These are phyloP conservation scores for Bujurquina vittata DNA, from an alignment of 2,113 vertebrate genomes.

Conservation along the genomic window DNA sequence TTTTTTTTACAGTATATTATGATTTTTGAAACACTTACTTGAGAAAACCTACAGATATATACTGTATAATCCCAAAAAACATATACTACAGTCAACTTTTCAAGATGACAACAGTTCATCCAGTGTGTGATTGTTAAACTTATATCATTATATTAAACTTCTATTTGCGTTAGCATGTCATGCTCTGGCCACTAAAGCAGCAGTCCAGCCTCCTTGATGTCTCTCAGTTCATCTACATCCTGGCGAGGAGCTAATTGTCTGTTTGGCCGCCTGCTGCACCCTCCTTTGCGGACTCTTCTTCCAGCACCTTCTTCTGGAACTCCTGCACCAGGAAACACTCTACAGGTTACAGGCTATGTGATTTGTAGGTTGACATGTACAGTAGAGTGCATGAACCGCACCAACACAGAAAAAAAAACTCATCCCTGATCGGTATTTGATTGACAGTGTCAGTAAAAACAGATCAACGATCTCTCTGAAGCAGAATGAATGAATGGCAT, in stretches of 20 bases:
- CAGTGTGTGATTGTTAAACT: background rate
- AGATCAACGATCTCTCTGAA: background rate
- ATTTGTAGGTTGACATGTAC: background rate
- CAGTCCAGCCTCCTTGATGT: background rate
- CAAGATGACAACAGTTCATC: background rate
- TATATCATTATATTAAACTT: background rate
- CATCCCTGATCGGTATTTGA: background rate
- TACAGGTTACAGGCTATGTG: background rate
- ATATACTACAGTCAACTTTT: background rate
- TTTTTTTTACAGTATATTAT: no score
- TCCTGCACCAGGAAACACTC: constrained; percentile 46
- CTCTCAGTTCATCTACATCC: constrained; percentile 50
- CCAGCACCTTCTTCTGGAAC: constrained; percentile 74
- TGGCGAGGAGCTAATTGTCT: constrained; percentile 47
- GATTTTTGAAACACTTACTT: background rate
- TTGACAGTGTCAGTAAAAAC: background rate
- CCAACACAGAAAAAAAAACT: background rate
- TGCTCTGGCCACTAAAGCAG: background rate
- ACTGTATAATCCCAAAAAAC: background rate
- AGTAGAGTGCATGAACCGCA: background rate
- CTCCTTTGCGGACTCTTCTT: constrained; percentile 62
- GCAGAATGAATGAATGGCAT: background rate
- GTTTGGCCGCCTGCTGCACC: background rate
- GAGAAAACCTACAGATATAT: background rate
- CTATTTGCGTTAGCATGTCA: background rate